These are phyloP conservation scores for Acanthoscelides obtectus DNA, from an alignment of 2,888 invertebrate species.

Conservation along the genomic window DNA sequence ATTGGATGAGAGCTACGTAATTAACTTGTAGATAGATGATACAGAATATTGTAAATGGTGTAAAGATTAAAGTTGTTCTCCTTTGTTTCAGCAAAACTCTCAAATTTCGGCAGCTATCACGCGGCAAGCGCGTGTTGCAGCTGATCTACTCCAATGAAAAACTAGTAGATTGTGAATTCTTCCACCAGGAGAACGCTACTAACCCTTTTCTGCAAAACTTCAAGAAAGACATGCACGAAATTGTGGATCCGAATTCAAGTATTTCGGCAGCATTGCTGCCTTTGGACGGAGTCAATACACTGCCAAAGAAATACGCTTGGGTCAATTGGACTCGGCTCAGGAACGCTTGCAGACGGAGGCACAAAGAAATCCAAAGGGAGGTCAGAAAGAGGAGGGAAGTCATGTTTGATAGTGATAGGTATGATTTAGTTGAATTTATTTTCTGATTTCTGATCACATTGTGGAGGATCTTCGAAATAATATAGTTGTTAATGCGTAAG, in stretches of 20 bases:
- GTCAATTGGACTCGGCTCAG: conserved; percentile 57
- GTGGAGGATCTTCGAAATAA: no score
- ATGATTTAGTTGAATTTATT: background rate
- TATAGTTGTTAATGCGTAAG: no score
- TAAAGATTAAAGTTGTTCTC: no score
- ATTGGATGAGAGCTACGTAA: no score
- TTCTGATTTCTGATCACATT: no score
- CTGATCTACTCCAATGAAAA: conserved; percentile 60
- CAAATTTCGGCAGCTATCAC: background rate
- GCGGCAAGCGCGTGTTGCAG: conserved; percentile 52
- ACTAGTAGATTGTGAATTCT: conserved; percentile 65
- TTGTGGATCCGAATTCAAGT: conserved; percentile 27
- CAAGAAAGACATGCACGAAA: conserved; percentile 51
- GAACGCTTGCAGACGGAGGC: conserved; percentile 51
- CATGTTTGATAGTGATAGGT: conserved; percentile 20
- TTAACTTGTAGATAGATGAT: no score
- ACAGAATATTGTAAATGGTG: no score
- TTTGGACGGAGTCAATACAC: conserved; percentile 38
- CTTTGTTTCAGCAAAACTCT: background rate
- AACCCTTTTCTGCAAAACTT: conserved; percentile 57
- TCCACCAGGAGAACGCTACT: conserved; percentile 53
- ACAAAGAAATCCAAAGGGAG: conserved; percentile 33
- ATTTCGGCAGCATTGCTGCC: background rate
- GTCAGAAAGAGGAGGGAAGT: conserved; percentile 12
- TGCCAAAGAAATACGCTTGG: conserved; percentile 55